Base-by-base conservation (phyloP, 2,797 vertebrate species). In the Sebastes kiyomatsui region DNA sequence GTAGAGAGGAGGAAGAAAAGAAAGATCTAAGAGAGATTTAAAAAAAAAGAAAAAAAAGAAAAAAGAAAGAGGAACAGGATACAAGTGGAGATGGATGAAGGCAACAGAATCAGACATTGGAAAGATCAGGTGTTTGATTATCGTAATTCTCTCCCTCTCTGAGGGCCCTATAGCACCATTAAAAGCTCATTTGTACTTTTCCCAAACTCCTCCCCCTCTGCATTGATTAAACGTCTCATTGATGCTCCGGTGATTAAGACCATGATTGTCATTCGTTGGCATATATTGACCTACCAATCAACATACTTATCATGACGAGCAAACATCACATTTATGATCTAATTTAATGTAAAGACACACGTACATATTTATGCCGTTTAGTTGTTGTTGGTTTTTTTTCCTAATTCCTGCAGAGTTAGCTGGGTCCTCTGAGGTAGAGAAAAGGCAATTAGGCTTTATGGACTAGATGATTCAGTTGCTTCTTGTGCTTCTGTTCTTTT, bases 111-210 rank as follows among this genome's bases (percentile, higher is more conserved):
- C 65, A n/a, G 38, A 52, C 69, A 35, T 35, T 3, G n/a, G n/a
- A 61, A 79, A 68, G 54, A 90, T 79, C 77, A 46, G 68, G 72
- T 75, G 80, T 78, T 72, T 84, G 73, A 79, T 77, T 75, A 52
- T 72, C 55, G 27, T 67, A 52, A 67, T 75, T 73, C 75, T 77
- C 61, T 80, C 32, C 2, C 35, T 77, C 75, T 83, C 81, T 58
- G 25, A 67, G 56, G 68, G 30, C 28, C 67, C 69, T 25, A 16
- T 0, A 70, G 71, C 58, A 61, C 86, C 90, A 90, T 94, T 93
- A 94, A 94, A 94, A 92, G 14, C 85, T 90, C 69, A 73, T 93
- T 93, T 93, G 79, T 82, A 46, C 67, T 80, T 76, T 74, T 56
- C 28, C 27, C 42, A 73, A 74, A 73, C 69, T 56, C 80, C 76